Conservation (phyloP, 2,888 invertebrate genomes). For the Epirrhoe alternata region DNA sequence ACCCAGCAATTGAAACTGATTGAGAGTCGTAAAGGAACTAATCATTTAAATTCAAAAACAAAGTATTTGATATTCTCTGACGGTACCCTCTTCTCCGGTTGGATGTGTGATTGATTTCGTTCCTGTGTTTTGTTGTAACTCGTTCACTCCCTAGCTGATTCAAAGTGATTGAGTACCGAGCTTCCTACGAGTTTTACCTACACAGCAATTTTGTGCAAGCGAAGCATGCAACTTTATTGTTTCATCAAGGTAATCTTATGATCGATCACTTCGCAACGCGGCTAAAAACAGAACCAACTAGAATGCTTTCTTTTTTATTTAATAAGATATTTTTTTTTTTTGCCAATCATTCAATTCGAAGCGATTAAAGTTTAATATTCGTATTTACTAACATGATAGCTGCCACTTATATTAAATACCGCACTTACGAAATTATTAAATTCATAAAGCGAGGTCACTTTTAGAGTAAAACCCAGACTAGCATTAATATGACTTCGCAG, state of each 20-base stretch:
- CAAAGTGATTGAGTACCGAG: slow-evolving; percentile 35
- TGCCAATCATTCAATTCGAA: neutral
- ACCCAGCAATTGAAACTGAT: neutral
- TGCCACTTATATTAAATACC: neutral
- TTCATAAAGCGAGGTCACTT: neutral
- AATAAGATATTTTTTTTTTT: neutral
- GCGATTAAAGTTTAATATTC: neutral
- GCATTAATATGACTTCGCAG: neutral
- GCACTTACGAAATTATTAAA: neutral
- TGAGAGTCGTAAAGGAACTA: slow-evolving; percentile 10
- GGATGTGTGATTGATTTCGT: slow-evolving; percentile 54
- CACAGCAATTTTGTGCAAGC: slow-evolving; percentile 29
- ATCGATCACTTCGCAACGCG: slow-evolving; percentile 26
- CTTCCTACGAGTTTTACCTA: slow-evolving; percentile 14
- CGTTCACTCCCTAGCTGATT: slow-evolving; percentile 33
- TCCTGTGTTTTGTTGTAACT: slow-evolving; percentile 46
- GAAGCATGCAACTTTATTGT: slow-evolving; percentile 31
- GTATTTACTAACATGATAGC: neutral
- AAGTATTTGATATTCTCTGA: slow-evolving; percentile 33
- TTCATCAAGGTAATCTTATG: slow-evolving; percentile 27
- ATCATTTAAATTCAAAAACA: slow-evolving; percentile 12
- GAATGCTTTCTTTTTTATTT: neutral
- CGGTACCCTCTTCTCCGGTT: slow-evolving; percentile 35
- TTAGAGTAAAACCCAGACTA: neutral
- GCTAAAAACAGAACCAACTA: neutral